Base-by-base conservation (phyloP, 2,797 vertebrate genomes). In the Thalassophryne amazonica region DNA sequence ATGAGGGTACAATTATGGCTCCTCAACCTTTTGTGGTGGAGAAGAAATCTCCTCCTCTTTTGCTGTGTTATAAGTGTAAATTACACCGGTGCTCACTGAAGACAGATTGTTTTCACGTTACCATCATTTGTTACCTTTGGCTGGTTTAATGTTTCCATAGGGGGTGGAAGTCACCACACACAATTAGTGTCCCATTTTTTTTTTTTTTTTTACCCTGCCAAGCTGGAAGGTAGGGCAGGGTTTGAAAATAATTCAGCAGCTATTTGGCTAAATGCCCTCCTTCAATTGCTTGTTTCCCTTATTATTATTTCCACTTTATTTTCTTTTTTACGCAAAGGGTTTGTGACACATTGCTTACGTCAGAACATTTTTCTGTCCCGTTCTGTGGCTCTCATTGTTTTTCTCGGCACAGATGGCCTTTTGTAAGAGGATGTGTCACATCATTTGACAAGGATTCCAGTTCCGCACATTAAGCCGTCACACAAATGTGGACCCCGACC, bases 191-290 rank as follows among this genome's bases (percentile, higher is more conserved):
- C 14, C 32, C 29, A 20, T 20, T 3, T 3, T 20, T 54, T 5
- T 20, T 41, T 5, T 31, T 60, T 64, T 42, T 62, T 60, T 50
- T 45, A 50, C 48, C 55, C 14, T 27, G 17, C 28, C 30, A 48
- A 40, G 54, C 46, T 14, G 34, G 18, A 13, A 36, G 12, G 8
- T n/a, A 47, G 20, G 29, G 32, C 28, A 24, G 47, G 40, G 69
- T 62, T 65, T 54, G 40, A 78, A 69, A 74, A 75, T 76, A 72
- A 83, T 76, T 81, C 63, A 82, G 33, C 60, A 65, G 27, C 19
- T 52, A 63, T 68, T 61, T 73, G 41, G 22, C 39, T 37, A 25
- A 73, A 36, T 27, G 47, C 15, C 33, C 14, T 1, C 4, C 5
- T 42, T 14, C 53, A 78, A 83, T 78, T 43, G 30, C 63, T 51